phyloP scores from a whole-genome alignment of 2,113 vertebrate genomes.

The Salvator merianae region DNA sequence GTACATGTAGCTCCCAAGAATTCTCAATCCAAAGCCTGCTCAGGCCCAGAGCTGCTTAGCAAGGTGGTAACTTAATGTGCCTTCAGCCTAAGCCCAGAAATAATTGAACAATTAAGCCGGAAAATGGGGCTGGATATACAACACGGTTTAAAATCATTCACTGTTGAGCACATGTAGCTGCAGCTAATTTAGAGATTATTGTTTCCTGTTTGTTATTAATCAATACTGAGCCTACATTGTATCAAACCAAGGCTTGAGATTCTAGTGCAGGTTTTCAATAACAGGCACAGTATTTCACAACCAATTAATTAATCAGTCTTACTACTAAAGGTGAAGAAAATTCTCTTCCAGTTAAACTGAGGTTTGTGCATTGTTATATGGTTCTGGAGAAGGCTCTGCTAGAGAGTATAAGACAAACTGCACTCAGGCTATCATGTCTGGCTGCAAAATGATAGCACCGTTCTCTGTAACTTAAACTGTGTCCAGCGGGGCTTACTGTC shows the following conservation, averaged over 20 bases:
- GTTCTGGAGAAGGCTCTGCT: not conserved
- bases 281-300: slow-evolving; percentile 49
- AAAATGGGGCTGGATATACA: not conserved
- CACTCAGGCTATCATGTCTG: not conserved
- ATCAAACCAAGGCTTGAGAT: slow-evolving; percentile 48
- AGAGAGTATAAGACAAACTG: not conserved
- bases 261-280: slow-evolving; percentile 56
- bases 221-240: slow-evolving; percentile 38
- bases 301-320: slow-evolving; percentile 67
- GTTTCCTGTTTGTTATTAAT: slow-evolving; percentile 52
- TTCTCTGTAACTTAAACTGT: not conserved
- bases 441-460: not conserved
- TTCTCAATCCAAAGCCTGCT: too few relatives aligned
- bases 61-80: too few relatives aligned
- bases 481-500: not conserved
- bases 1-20: not conserved
- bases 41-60: too few relatives aligned
- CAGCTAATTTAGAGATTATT: slow-evolving; percentile 64
- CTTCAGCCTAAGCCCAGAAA: not conserved
- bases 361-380: not conserved
- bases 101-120: not conserved
- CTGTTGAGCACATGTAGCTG: slow-evolving; percentile 38
- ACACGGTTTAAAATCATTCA: slow-evolving; percentile 42
- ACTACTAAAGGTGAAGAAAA: not conserved
- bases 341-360: not conserved